Evolutionary conservation across 2,113 vertebrate genomes (phyloP).

Genomic region (Jacana jacana): DNA sequence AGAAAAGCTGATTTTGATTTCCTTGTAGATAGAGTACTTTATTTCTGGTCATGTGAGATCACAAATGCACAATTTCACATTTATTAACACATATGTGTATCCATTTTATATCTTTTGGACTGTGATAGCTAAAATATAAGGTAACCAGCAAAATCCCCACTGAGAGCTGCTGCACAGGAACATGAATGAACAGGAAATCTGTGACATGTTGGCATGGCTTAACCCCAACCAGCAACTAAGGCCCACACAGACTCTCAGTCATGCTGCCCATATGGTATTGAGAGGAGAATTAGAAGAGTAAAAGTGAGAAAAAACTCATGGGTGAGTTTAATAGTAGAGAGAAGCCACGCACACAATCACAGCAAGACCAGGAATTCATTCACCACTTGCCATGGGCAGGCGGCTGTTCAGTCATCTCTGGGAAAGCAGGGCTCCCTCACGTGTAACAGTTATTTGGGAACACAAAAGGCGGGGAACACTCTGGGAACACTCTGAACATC

Average conservation of each 20-base stretch:
- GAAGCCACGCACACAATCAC: neutral
- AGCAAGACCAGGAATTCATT: neutral
- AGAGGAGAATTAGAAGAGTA: neutral
- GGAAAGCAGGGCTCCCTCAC: neutral
- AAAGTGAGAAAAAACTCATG: neutral
- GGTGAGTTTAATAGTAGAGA: neutral
- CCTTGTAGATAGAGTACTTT: neutral
- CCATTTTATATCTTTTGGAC: neutral
- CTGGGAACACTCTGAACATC: too few species aligned
- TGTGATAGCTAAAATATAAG: neutral
- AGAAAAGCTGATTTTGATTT: neutral
- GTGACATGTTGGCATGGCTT: neutral
- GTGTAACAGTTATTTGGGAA: neutral
- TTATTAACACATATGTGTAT: neutral
- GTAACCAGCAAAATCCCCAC: neutral
- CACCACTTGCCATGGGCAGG: neutral
- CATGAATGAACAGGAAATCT: neutral
- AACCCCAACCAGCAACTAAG: neutral
- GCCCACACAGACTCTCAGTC: neutral
- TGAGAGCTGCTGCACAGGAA: neutral
- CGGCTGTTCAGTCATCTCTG: neutral
- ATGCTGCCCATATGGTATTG: neutral
- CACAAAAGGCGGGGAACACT: neutral
- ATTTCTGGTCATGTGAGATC: neutral
- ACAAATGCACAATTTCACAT: neutral